These are phyloP conservation scores for Anthophora plumipes DNA, from an alignment of 2,888 invertebrate species.

Conservation along the genomic window DNA sequence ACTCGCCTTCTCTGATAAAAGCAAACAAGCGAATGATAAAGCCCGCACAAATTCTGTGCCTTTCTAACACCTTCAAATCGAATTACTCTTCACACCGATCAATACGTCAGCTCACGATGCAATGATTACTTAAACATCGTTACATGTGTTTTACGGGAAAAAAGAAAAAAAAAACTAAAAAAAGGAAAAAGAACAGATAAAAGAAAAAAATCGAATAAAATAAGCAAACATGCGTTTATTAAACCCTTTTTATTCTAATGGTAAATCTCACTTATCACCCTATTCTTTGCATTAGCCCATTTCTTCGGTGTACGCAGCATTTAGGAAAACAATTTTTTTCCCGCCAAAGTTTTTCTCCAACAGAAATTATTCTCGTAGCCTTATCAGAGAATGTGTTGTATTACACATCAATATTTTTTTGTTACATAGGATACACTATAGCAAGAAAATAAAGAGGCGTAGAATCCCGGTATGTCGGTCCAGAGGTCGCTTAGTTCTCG, in stretches of 20 bases:
- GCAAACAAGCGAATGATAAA: slow-evolving; percentile 23
- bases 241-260: not conserved
- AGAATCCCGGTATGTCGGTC: too few relatives aligned
- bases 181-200: not conserved
- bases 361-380: too few relatives aligned
- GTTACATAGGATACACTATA: too few relatives aligned
- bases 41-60: slow-evolving; percentile 9
- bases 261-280: too few relatives aligned
- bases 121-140: not conserved
- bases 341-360: too few relatives aligned
- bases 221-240: not conserved
- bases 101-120: not conserved
- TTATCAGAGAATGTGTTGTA: too few relatives aligned
- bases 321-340: too few relatives aligned
- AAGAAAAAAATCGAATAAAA: not conserved
- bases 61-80: slow-evolving; percentile 27
- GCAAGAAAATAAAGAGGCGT: too few relatives aligned
- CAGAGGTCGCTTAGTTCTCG: too few relatives aligned
- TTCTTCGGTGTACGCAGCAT: too few relatives aligned
- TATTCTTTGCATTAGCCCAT: too few relatives aligned
- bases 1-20: not conserved
- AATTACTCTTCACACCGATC: slow-evolving; percentile 17
- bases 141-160: slow-evolving; percentile 19
- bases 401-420: too few relatives aligned
- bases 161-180: not conserved